A percentile compares a stretch with the other conserved stretches of the same genome.
phyloP scores from a whole-genome alignment of 2,888 invertebrate species.

The Leptopilina myrica region DNA sequence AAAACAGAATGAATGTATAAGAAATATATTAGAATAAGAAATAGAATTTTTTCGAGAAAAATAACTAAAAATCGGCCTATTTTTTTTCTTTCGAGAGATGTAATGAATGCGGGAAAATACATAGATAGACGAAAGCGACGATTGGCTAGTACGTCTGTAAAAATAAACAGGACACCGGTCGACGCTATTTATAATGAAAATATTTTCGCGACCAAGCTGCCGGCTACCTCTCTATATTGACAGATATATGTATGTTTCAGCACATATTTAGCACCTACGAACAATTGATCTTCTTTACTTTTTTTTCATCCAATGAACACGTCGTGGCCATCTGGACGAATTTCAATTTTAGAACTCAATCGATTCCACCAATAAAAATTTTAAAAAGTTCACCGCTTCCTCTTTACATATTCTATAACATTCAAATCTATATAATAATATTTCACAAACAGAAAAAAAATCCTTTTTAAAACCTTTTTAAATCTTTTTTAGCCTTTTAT shows the following conservation, averaged over 20 bases:
- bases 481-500: too few species aligned
- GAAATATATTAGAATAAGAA: too few species aligned
- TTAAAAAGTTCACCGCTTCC: background rate
- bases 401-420: background rate
- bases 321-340: background rate
- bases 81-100: background rate
- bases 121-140: conserved; percentile 48
- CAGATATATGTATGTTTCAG: conserved; percentile 56
- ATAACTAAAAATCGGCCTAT: background rate
- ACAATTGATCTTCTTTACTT: conserved; percentile 54
- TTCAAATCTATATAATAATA: too few species aligned
- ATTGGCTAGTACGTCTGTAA: conserved; percentile 60
- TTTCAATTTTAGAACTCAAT: conserved; percentile 26
- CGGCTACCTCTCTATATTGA: conserved; percentile 62
- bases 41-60: too few species aligned
- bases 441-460: too few species aligned
- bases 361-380: background rate
- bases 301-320: conserved; percentile 41
- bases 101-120: conserved; percentile 26
- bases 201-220: conserved; percentile 68
- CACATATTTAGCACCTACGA: conserved; percentile 58
- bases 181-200: conserved; percentile 74
- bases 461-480: too few species aligned
- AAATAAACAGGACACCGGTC: conserved; percentile 67
- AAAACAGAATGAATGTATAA: too few species aligned